These are phyloP conservation scores for Pollenia amentaria DNA, from an alignment of 2,888 invertebrate genomes.

Conservation along the genomic window DNA sequence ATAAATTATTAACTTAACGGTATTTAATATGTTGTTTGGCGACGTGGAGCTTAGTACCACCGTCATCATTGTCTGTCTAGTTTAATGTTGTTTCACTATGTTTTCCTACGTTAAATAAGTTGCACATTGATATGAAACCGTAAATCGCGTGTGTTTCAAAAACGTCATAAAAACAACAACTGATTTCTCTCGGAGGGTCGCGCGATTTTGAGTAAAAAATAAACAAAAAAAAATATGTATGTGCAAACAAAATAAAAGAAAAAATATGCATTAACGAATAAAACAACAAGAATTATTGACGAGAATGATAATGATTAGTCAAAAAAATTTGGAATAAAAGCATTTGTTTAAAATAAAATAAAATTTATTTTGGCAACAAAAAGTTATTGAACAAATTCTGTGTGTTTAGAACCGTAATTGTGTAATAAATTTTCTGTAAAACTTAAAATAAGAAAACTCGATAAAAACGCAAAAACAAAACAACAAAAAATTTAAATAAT, in stretches of 20 bases:
- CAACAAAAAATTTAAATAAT: background rate
- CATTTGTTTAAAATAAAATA: too few relatives aligned
- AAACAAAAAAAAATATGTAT: conserved; percentile 20
- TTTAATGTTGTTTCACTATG: background rate
- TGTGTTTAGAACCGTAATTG: conserved; percentile 7
- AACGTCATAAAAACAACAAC: conserved; percentile 48
- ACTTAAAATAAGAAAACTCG: background rate
- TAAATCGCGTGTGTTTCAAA: conserved; percentile 31
- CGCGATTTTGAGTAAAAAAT: conserved; percentile 49
- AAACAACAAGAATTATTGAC: background rate
- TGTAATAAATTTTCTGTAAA: conserved; percentile 11
- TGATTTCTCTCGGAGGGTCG: conserved; percentile 16
- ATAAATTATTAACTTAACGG: background rate
- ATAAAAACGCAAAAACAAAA: conserved; percentile 9
- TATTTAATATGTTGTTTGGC: background rate
- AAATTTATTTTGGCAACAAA: too few relatives aligned
- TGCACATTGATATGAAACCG: background rate
- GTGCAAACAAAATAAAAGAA: conserved; percentile 25
- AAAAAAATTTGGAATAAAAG: background rate
- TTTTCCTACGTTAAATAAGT: background rate
- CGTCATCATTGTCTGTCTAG: background rate
- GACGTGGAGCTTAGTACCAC: background rate
- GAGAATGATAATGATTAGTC: conserved; percentile 2
- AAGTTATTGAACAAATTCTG: background rate
- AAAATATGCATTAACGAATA: conserved; percentile 16